Conservation (phyloP, 2,797 vertebrate species). For the Lindbergichthys nudifrons region DNA sequence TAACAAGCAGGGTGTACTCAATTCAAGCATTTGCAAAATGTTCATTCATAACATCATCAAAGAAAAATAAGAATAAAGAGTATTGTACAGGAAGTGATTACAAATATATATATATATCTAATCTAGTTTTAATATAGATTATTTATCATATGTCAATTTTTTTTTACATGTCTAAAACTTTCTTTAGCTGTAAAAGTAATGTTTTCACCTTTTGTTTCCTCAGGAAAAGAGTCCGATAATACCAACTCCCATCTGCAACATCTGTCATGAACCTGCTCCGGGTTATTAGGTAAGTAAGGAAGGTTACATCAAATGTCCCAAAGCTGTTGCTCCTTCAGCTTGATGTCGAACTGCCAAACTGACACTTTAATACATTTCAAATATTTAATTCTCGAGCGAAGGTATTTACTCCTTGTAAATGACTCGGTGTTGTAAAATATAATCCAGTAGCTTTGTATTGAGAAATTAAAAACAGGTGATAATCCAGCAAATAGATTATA, state of each 20-base stretch:
- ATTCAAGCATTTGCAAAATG: conserved; percentile 18
- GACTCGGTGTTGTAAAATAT: conserved; percentile 23
- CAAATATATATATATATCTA: background rate
- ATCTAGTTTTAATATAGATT: background rate
- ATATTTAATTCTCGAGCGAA: conserved; percentile 13
- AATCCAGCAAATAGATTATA: conserved; percentile 50
- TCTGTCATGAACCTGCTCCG: conserved; percentile 42
- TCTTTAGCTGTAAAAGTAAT: background rate
- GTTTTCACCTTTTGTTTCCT: conserved; percentile 57
- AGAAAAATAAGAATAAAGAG: conserved; percentile 8
- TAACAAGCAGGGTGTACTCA: conserved; percentile 18
- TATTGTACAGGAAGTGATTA: background rate
- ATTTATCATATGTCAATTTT: background rate
- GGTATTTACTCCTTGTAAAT: conserved; percentile 27
- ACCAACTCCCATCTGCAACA: conserved; percentile 30
- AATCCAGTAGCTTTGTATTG: conserved; percentile 31
- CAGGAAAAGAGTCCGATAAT: conserved; percentile 23
- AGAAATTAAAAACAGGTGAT: conserved; percentile 28
- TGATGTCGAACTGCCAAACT: conserved; percentile 10
- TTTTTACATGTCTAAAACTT: background rate
- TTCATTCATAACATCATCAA: conserved; percentile 8
- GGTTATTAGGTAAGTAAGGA: conserved; percentile 13
- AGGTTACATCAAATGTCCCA: conserved; percentile 19
- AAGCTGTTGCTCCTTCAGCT: conserved; percentile 18
- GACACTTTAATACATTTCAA: conserved; percentile 10